phyloP scores from a whole-genome alignment of 2,113 vertebrate genomes.

The Callorhinus ursinus region DNA sequence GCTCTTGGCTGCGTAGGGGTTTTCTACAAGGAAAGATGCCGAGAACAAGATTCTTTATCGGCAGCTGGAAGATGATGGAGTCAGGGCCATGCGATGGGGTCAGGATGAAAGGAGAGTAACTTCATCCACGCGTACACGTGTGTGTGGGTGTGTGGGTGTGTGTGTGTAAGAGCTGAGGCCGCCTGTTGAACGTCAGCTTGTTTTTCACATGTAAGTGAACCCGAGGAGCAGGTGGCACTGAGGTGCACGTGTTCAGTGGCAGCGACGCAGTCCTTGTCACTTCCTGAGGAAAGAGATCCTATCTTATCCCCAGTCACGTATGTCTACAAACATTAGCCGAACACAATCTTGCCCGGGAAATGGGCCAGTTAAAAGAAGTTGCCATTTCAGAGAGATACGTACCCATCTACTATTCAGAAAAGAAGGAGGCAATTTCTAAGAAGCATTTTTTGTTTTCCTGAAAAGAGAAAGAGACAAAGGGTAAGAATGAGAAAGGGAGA shows the following conservation, averaged over 20 bases:
- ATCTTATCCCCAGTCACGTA: background rate
- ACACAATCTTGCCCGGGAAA: conserved; percentile 52
- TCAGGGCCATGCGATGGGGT: conserved; percentile 50
- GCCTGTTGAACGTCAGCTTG: conserved; percentile 80
- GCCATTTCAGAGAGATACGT: background rate
- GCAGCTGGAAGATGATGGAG: conserved; percentile 73
- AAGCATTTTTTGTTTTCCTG: background rate
- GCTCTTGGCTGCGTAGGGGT: conserved; percentile 73
- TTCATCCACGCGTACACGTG: background rate
- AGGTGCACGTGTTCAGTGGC: background rate
- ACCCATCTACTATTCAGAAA: background rate
- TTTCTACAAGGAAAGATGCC: conserved; percentile 71
- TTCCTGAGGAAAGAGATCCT: conserved; percentile 42
- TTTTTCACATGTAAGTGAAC: conserved; percentile 74
- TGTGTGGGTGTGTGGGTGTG: background rate
- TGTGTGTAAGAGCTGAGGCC: conserved; percentile 45
- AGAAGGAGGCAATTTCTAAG: conserved; percentile 23
- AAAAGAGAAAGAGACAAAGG: background rate
- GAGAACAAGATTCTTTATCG: conserved; percentile 74
- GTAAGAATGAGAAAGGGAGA: background rate
- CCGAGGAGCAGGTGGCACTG: conserved; percentile 67
- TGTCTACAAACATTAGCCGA: conserved; percentile 46
- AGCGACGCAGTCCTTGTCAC: background rate
- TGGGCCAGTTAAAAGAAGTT: conserved; percentile 26
- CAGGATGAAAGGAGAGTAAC: conserved; percentile 77